Conservation (phyloP, 2,888 invertebrate genomes). For the Papilio gigon region DNA sequence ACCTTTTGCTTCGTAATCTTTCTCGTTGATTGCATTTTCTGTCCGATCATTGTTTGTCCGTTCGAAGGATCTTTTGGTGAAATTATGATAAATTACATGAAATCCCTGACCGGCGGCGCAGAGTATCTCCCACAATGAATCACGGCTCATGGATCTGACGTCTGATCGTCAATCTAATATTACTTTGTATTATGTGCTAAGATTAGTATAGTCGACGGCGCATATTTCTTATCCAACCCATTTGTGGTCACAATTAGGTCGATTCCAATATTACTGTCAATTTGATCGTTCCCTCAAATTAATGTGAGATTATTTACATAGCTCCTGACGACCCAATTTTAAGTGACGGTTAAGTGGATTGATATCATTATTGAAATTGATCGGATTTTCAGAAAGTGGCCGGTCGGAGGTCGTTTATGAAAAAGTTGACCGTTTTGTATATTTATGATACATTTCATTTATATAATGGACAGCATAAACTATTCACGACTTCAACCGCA, state of each 20-base stretch:
- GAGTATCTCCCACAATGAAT: conserved; percentile 31
- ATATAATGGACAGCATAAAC: background rate
- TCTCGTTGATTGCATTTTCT: conserved; percentile 14
- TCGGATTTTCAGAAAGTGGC: too few species aligned
- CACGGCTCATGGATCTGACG: conserved; percentile 25
- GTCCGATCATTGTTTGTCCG: conserved; percentile 26
- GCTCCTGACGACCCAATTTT: background rate
- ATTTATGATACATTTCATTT: conserved; percentile 15
- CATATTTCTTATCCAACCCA: background rate
- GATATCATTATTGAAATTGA: too few species aligned
- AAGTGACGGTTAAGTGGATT: too few species aligned
- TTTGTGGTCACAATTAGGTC: too few species aligned
- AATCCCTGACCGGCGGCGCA: conserved; percentile 25
- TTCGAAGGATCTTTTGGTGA: background rate
- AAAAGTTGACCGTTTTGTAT: background rate
- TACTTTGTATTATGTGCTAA: background rate
- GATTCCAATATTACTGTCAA: too few species aligned
- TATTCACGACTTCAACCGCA: background rate
- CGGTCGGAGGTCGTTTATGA: too few species aligned
- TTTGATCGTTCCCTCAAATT: too few species aligned
- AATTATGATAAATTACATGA: conserved; percentile 33
- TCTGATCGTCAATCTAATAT: conserved; percentile 32
- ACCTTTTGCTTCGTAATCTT: conserved; percentile 19
- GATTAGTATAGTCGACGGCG: background rate
- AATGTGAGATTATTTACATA: too few species aligned